Evolutionary conservation across 1,140 invertebrate genomes (phyloP), one percentile per base, ranked within the genome.

Genomic region (Protaetia brevitarsis): DNA sequence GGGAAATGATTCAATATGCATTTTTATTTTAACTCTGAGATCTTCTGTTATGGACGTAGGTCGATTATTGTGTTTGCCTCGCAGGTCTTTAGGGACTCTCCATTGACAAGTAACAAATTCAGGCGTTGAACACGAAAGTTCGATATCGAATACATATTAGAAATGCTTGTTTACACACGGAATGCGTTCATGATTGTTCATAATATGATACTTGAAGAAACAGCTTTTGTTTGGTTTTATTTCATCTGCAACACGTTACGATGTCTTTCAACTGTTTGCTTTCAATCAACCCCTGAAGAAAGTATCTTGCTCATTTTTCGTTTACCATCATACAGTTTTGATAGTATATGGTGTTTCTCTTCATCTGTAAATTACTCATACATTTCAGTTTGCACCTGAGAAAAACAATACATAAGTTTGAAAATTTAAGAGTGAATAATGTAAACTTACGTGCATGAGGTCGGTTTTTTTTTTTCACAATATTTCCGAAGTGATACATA

Each of bases 301-400:
- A 4, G 67, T 70, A 41, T 67, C 57, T 65, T 71, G 68, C 64
- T 71, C 57, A 45, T 71, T 71, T 68, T 71, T 69, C 45, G 64
- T 37, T 41, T 66, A 66, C 64, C 56, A 31, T 19, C 27, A 56
- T 66, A 65, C 27, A 70, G 26, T 29, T 65, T 65, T 56, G 23
- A 59, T n/a, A 70, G 21, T 23, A 70, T 64, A 11, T 13, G 7
- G 6, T 58, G 23, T 61, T 66, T 59, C 45, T 67, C 67, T 41
- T 57, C 67, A 5, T 70, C 36, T 13, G 67, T 58, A 26, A 70
- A 67, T 28, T 66, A 10, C 30, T n/a, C 60, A 61, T 66, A 30
- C 69, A 69, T 66, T 61, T 64, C 16, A 19, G 26, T 63, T 57
- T 70, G 61, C 64, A 70, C 37, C 65, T 71, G 63, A 19, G 21